Base-by-base conservation (phyloP, 2,888 invertebrate genomes). In the Thelaira solivaga region DNA sequence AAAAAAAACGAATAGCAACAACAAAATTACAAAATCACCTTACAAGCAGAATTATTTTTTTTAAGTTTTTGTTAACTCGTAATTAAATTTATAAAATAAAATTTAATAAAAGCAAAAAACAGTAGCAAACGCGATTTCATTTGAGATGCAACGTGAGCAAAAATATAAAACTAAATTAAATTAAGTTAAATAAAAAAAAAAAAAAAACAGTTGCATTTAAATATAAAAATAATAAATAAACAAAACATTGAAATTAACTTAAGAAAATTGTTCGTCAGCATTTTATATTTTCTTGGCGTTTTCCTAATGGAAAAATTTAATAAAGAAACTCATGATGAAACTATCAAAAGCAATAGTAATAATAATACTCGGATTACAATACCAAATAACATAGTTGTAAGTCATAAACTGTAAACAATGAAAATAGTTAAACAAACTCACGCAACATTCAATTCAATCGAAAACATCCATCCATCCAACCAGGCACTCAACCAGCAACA, bases 361-460 rank as follows among this genome's bases (percentile, higher is more conserved):
- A 72, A 55, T 36, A 68, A 62, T 18, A 22, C 18, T 16, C 34
- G 31, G 36, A 49, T 49, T 36, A 64, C 36, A 26, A 64, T 36
- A 36, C 22, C 24, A 18, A 24, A 34, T 34, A 49, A 57, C 31
- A 64, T 49, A 31, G 39, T 49, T 55, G 69, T 76, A 76, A 75
- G 62, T 64, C 26, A 64, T 55, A 71, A 74, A 53, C 61, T 59
- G 59, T 67, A 64, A 74, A 76, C 55, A 76, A 45, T 69, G 16
- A 34, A 62, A 65, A 61, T 45, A 61, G 76, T 53, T 61, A 65
- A 71, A 71, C 39, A 62, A 59, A 71, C 49, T 55, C 67, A 62
- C 47, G 64, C 69, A 71, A 55, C 29, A 51, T 8, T 13, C 18
- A 29, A 29, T 29, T 29, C 39, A 62, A 72, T 41, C 22, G 29